Base-by-base conservation (phyloP, 1,140 invertebrate species). In the Vanessa atalanta region DNA sequence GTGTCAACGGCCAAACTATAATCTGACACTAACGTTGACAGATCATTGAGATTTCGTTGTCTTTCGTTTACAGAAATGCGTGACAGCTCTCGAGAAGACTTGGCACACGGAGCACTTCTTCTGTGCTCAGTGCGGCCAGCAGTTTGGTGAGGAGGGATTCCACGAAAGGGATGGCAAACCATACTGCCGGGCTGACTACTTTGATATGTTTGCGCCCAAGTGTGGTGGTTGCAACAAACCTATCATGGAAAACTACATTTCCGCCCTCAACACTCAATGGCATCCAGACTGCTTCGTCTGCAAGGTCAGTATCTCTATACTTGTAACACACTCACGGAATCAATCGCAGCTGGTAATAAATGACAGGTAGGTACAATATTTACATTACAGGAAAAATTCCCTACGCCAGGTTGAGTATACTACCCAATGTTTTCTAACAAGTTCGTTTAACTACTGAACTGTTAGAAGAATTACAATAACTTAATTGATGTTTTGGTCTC, bases 51-150 rank as follows among this genome's bases (percentile, higher is more conserved):
- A 43, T 43, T 1, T 2, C 26, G 20, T 73, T 55, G 61, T 23
- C 43, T 81, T 84, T 84, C 65, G 37, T 84, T 94, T 94, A 51
- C 93, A 99, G 98, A 99, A 99, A 98, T 99, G 99, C 93, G 98
- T 99, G 48, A 99, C 98, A 1, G 99, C 99, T 3, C 93, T 99
- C 87, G 98, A 99, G 86, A 98, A 98, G 89, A 99, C 98, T 57
- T 99, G 98, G 98, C 99, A 99, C 92, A 98, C 98, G 74, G 98
- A 99, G 91, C 99, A 99, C 93, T 99, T 99, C 95, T 98, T 99
- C 94, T 99, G 99, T 93, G 98, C 98, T 57, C 98, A 99, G 86
- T 99, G 99, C 92, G 98, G 98, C 63, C 97, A 98, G 88, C 97
- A 98, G 87, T 99, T 99, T 85, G 98, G 98, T 9, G 98, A 99